A percentile compares a stretch with the other conserved stretches of the same genome.
Evolutionary conservation across 2,888 invertebrate species (phyloP).

Genomic region (Hirtodrosophila confusa): DNA sequence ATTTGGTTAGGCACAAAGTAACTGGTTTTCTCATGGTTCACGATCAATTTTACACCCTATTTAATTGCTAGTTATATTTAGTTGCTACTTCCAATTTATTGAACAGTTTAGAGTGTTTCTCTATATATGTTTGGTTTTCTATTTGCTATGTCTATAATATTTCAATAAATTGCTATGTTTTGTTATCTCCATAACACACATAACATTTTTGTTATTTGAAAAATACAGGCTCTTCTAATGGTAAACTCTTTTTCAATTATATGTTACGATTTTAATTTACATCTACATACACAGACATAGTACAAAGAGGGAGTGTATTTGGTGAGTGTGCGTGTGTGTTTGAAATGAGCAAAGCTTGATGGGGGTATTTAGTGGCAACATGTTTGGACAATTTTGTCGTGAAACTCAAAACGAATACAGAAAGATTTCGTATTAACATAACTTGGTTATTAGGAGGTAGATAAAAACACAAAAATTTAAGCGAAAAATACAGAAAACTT

Average conservation of each 20-base stretch:
- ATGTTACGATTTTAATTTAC: conserved; percentile 42
- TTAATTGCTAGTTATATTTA: conserved; percentile 70
- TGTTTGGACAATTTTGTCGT: conserved; percentile 34
- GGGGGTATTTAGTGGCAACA: conserved; percentile 27
- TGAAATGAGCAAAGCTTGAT: conserved; percentile 23
- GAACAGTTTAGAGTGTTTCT: conserved; percentile 52
- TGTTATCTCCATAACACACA: conserved; percentile 35
- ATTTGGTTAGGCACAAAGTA: conserved; percentile 83
- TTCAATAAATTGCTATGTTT: conserved; percentile 55
- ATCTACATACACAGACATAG: conserved; percentile 45
- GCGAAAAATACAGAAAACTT: conserved; percentile 21
- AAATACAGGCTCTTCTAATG: conserved; percentile 58
- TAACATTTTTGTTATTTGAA: conserved; percentile 41
- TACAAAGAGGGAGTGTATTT: conserved; percentile 24
- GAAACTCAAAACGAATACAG: conserved; percentile 18
- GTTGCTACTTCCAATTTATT: conserved; percentile 59
- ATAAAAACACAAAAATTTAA: conserved; percentile 3
- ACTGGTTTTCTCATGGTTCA: conserved; percentile 62
- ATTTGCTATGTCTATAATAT: conserved; percentile 45
- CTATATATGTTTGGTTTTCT: conserved; percentile 17
- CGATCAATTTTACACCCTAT: conserved; percentile 54
- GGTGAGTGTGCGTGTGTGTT: conserved; percentile 3
- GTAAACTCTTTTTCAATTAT: conserved; percentile 58
- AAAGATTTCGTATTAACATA: neutral
- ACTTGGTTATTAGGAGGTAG: neutral